These are phyloP conservation scores for Leptoteleia sp. DNA, from an alignment of 1,140 invertebrate species.

Conservation along the genomic window DNA sequence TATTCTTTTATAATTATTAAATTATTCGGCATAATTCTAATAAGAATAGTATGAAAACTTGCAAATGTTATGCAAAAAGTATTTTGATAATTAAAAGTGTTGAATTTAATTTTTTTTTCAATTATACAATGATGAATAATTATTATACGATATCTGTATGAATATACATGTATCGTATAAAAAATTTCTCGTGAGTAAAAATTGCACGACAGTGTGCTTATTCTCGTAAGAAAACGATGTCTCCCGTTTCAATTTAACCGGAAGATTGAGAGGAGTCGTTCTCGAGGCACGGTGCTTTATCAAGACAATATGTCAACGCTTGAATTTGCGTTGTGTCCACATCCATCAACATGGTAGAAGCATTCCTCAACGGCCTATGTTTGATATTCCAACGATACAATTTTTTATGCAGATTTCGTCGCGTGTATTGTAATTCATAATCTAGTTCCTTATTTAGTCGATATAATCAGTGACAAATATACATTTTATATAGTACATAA, in stretches of 20 bases:
- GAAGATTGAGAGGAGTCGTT: conserved; percentile 64
- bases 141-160: too few species aligned
- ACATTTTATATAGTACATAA: conserved; percentile 22
- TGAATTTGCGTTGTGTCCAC: conserved; percentile 49
- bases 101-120: too few species aligned
- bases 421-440: conserved; percentile 30
- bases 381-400: conserved; percentile 54
- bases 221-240: conserved; percentile 40
- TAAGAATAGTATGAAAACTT: too few species aligned
- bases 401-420: conserved; percentile 49
- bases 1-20: too few species aligned
- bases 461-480: conserved; percentile 25
- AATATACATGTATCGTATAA: too few species aligned
- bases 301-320: conserved; percentile 67
- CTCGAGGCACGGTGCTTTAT: conserved; percentile 61
- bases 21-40: too few species aligned
- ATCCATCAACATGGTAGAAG: conserved; percentile 56
- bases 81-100: too few species aligned
- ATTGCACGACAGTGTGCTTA: conserved; percentile 17
- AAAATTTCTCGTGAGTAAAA: conserved; percentile 19
- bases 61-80: too few species aligned
- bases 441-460: conserved; percentile 27
- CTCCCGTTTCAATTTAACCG: conserved; percentile 47
- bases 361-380: conserved; percentile 55
- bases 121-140: too few species aligned